Base-by-base conservation (phyloP, 2,888 invertebrate species). In the Pollenia labialis region DNA sequence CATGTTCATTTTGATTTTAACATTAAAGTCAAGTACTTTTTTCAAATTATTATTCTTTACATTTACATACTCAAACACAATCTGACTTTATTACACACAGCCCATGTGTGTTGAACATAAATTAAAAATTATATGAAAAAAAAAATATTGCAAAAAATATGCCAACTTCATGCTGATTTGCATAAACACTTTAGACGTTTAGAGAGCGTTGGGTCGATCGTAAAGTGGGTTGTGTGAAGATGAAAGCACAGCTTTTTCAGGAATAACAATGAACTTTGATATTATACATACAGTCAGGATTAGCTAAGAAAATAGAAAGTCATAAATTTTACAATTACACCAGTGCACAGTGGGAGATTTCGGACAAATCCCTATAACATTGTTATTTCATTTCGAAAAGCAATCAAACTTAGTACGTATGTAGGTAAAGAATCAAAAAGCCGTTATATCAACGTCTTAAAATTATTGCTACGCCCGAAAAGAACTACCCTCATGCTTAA, bases 21-120 rank as follows among this genome's bases (percentile, higher is more conserved):
- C 64, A 71, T 80, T 81, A 72, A 85, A 80, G 62, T 75, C 79
- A 69, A 85, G 68, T 74, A 77, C 32, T 32, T 32, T 32, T 52
- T 69, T 52, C 16, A 16, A 42, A 62, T 42, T n/a, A 8, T 4
- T 42, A 16, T 62, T 62, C 16, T 42, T 42, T 6, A 16, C 16
- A 16, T 62, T 42, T 16, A 11, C 16, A 32, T 54, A 9, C 62
- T 8, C 2, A 8, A 7, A 46, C 64, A 62, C 3, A 12, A 50
- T n/a, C 23, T 52, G 50, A 42, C 6, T 42, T 54, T 18, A 32
- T 32, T 6, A n/a, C 10, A 11, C 16, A 6, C 6, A 11, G 11
- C 40, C 11, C 40, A 10, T 44, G n/a, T 58, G 11, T 23, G 3
- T 46, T 48, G 23, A 40, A 12, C 14, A 18, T 44, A 18, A 54